Conservation (phyloP, 2,888 invertebrate species). For the Tricholauxania praeusta region DNA sequence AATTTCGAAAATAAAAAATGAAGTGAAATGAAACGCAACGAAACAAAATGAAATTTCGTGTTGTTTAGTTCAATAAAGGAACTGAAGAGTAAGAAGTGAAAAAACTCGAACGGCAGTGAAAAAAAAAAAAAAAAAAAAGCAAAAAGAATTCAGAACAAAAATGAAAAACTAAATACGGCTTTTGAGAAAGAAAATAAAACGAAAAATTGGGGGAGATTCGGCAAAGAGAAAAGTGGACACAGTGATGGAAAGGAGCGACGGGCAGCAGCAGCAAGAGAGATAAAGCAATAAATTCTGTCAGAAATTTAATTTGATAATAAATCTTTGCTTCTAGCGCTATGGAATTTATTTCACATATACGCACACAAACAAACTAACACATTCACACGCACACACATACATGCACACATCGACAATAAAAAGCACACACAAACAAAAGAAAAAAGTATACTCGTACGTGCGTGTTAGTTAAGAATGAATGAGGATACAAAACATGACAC, state of each 20-base stretch:
- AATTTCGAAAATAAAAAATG: slow-evolving; percentile 54
- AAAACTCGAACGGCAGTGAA: not conserved
- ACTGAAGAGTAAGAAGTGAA: not conserved
- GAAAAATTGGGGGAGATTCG: slow-evolving; percentile 61
- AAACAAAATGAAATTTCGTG: slow-evolving; percentile 47
- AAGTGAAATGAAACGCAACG: slow-evolving; percentile 37
- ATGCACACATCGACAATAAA: slow-evolving; percentile 37
- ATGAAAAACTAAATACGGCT: slow-evolving; percentile 35
- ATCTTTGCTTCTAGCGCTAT: slow-evolving; percentile 69
- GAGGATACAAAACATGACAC: slow-evolving; percentile 62
- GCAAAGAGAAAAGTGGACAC: not conserved
- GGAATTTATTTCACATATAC: slow-evolving; percentile 66
- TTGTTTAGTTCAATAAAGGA: slow-evolving; percentile 29
- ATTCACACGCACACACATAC: slow-evolving; percentile 45
- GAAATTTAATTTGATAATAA: slow-evolving; percentile 71
- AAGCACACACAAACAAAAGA: slow-evolving; percentile 30
- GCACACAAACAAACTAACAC: slow-evolving; percentile 41
- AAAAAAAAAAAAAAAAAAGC: slow-evolving; percentile 1
- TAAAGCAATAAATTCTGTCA: slow-evolving; percentile 70
- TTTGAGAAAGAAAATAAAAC: slow-evolving; percentile 58
- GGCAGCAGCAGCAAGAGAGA: slow-evolving; percentile 55
- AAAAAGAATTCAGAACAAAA: not conserved
- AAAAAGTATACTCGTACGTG: slow-evolving; percentile 54
- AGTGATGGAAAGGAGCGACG: not conserved
- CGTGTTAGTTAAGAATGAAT: slow-evolving; percentile 62